Percentiles rank a stretch among this genome's conserved stretches.
Evolutionary conservation across 2,797 vertebrate genomes (phyloP).

Genomic region (Sandelia bainsii): DNA sequence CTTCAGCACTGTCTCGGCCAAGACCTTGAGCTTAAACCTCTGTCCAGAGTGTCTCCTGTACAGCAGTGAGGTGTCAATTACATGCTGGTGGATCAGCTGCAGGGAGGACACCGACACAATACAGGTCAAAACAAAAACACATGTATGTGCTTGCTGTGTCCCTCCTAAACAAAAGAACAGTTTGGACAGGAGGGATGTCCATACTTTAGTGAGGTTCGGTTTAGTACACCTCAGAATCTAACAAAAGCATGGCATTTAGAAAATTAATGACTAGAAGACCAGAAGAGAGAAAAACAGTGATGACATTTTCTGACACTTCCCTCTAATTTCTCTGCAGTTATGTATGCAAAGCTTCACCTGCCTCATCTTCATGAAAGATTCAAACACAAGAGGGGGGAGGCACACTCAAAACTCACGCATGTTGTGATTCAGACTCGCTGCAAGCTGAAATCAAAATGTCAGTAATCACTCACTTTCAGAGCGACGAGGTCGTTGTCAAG

Average conservation of each 20-base stretch:
- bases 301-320: not conserved
- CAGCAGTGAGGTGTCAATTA: slow-evolving; percentile 93
- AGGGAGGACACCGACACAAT: slow-evolving; percentile 27
- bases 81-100: slow-evolving; percentile 90
- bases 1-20: slow-evolving; percentile 89
- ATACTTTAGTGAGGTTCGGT: not conserved
- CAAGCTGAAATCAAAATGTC: not conserved
- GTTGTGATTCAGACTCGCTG: not conserved
- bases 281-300: not conserved
- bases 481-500: slow-evolving; percentile 88
- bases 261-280: not conserved
- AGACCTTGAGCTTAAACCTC: slow-evolving; percentile 90
- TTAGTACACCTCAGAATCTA: not conserved
- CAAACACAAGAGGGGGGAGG: not conserved
- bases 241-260: not conserved
- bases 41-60: slow-evolving; percentile 84
- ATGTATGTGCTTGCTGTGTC: not conserved
- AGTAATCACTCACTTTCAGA: slow-evolving; percentile 84
- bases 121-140: not conserved
- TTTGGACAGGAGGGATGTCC: not conserved
- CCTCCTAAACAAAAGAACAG: not conserved
- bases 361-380: not conserved
- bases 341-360: not conserved
- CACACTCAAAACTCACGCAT: not conserved
- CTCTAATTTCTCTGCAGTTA: not conserved